Percentiles rank a stretch among this genome's conserved stretches.
These are phyloP conservation scores for Zaprionus lineosus DNA, from an alignment of 2,888 invertebrate genomes.

Conservation along the genomic window DNA sequence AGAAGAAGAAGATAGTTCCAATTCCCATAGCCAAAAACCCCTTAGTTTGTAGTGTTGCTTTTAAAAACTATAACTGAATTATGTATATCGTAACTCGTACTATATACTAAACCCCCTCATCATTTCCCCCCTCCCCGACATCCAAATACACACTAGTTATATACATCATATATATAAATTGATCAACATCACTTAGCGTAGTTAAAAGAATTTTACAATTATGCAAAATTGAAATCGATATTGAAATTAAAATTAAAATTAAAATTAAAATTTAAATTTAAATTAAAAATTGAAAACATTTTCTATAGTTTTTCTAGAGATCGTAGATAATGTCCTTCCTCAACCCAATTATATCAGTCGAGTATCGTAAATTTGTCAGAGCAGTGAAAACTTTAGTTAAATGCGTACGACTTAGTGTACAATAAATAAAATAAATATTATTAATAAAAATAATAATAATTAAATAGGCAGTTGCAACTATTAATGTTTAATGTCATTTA, in stretches of 20 bases:
- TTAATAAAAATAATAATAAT: too few relatives aligned
- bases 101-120: not conserved
- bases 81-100: slow-evolving; percentile 56
- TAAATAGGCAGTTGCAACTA: slow-evolving; percentile 34
- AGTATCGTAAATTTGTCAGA: too few relatives aligned
- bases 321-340: too few relatives aligned
- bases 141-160: slow-evolving; percentile 9
- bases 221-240: not conserved
- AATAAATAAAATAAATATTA: too few relatives aligned
- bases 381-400: slow-evolving; percentile 10
- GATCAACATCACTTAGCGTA: slow-evolving; percentile 22
- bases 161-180: slow-evolving; percentile 18
- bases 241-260: not conserved
- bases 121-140: not conserved
- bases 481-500: slow-evolving; percentile 38
- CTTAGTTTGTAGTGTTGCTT: slow-evolving; percentile 59
- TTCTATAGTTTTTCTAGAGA: too few relatives aligned
- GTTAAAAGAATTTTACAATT: slow-evolving; percentile 15
- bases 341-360: too few relatives aligned
- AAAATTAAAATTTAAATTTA: not conserved
- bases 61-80: slow-evolving; percentile 25
- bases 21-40: slow-evolving; percentile 26
- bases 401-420: slow-evolving; percentile 29
- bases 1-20: too few relatives aligned
- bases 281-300: too few relatives aligned